Percentiles rank a stretch among this genome's conserved stretches.
phyloP scores from a whole-genome alignment of 2,113 vertebrate species.

The Microcebus ravelobensis region DNA sequence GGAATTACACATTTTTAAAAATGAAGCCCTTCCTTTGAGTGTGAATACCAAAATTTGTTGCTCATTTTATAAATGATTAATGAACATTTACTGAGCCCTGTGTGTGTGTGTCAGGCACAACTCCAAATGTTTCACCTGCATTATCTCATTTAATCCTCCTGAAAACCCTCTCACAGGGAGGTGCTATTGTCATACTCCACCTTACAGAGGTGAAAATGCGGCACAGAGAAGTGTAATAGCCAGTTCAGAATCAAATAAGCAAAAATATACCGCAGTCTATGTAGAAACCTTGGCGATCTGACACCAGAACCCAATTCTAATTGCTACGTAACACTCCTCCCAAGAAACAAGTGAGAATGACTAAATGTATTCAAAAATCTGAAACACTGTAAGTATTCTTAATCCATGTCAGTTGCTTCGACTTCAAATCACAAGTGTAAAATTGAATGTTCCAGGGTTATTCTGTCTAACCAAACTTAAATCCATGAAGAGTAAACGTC shows the following conservation, averaged over 20 bases:
- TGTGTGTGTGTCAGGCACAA: background rate
- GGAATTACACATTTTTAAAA: slow-evolving; percentile 1
- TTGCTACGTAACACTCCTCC: background rate
- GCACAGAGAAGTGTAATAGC: background rate
- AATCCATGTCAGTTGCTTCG: background rate
- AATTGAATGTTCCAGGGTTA: background rate
- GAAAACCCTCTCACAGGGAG: background rate
- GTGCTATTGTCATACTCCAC: background rate
- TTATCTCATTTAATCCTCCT: background rate
- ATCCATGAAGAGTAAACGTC: background rate
- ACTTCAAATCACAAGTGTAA: slow-evolving; percentile 1
- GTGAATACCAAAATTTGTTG: background rate
- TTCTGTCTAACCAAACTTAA: slow-evolving; percentile 38
- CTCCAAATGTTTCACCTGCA: background rate
- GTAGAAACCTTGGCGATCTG: background rate
- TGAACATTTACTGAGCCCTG: background rate
- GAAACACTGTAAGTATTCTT: background rate
- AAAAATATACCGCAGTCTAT: background rate
- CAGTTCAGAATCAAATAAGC: background rate
- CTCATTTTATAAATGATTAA: slow-evolving; percentile 36
- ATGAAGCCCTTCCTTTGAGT: background rate
- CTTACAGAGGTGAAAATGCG: background rate
- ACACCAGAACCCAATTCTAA: background rate
- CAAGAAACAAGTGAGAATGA: background rate
- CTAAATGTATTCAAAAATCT: background rate